Evolutionary conservation across 2,888 invertebrate species (phyloP).

Genomic region (Exocentrus adspersus): DNA sequence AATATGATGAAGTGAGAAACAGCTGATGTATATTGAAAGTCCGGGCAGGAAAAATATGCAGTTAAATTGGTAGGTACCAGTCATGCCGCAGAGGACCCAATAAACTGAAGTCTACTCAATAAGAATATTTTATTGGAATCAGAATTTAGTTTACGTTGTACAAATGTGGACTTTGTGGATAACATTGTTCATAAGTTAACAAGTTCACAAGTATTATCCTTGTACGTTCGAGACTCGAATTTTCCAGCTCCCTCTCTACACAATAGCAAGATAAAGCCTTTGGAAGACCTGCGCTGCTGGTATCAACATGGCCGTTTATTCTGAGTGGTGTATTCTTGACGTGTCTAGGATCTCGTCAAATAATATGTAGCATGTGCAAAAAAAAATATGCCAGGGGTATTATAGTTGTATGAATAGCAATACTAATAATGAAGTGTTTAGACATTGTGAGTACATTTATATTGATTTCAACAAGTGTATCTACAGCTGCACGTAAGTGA

Average conservation of each 20-base stretch:
- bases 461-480: constrained; percentile 11
- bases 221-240: not conserved
- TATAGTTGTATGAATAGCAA: too few relatives aligned
- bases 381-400: not conserved
- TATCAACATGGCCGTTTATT: constrained; percentile 12
- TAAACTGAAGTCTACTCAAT: too few relatives aligned
- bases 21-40: too few relatives aligned
- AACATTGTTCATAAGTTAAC: too few relatives aligned
- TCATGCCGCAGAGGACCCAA: too few relatives aligned
- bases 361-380: not conserved
- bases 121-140: too few relatives aligned
- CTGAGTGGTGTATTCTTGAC: not conserved
- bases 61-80: too few relatives aligned
- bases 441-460: not conserved
- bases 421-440: constrained; percentile 11
- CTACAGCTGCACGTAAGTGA: constrained; percentile 17
- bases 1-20: too few relatives aligned
- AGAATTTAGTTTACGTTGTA: too few relatives aligned
- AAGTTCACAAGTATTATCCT: too few relatives aligned
- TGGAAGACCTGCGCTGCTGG: constrained; percentile 15
- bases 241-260: not conserved
- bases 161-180: too few relatives aligned
- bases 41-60: too few relatives aligned
- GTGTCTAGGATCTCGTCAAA: not conserved
- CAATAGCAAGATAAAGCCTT: not conserved